phyloP scores from a whole-genome alignment of 2,888 invertebrate species.

The Nasonovia ribisnigri region DNA sequence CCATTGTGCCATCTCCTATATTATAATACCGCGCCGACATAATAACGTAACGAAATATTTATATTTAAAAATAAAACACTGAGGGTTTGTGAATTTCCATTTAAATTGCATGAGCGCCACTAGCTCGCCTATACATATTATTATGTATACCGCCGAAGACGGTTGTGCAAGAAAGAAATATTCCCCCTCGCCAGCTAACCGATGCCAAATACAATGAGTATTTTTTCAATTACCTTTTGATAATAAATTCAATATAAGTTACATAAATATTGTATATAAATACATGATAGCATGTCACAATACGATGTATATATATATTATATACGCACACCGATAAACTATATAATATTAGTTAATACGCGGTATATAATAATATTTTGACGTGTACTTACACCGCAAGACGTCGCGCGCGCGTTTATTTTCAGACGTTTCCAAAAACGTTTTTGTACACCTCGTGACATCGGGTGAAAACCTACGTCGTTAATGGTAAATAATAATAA shows the following conservation, averaged over 20 bases:
- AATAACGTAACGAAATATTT: not conserved
- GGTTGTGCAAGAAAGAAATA: not conserved
- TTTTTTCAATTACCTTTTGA: conserved; percentile 30
- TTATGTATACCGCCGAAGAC: no score
- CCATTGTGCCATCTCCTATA: not conserved
- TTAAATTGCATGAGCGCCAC: not conserved
- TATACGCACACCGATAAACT: not conserved
- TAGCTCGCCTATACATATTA: no score
- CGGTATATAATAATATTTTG: not conserved
- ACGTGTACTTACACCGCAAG: no score
- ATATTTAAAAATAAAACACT: not conserved
- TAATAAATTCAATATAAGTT: conserved; percentile 1
- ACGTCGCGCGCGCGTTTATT: not conserved
- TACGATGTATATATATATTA: not conserved
- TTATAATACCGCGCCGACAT: not conserved
- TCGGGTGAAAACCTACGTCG: no score
- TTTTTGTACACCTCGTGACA: not conserved
- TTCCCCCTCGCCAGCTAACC: not conserved
- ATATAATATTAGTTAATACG: not conserved
- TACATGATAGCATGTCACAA: not conserved
- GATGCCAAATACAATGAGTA: not conserved
- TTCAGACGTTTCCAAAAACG: not conserved
- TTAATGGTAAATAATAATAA: not conserved
- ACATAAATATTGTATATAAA: not conserved
- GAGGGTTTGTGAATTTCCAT: not conserved